These are phyloP conservation scores for Neoniphon sammara DNA, from an alignment of 2,797 vertebrate genomes.

Conservation along the genomic window DNA sequence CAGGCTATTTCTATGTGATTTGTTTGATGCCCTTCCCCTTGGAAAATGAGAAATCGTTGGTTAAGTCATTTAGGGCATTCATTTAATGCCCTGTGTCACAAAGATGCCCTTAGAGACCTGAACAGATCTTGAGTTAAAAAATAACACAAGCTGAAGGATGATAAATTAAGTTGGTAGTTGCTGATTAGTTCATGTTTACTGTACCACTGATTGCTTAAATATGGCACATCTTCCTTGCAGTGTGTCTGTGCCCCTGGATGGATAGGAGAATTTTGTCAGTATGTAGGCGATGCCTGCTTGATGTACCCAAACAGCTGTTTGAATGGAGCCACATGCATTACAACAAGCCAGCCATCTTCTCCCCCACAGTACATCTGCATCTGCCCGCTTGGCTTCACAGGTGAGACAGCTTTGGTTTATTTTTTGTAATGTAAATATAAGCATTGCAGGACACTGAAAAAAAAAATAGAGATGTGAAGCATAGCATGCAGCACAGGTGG, in stretches of 20 bases:
- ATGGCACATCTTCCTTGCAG: constrained; percentile 68
- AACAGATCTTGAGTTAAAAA: not conserved
- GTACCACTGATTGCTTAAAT: not conserved
- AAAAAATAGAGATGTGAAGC: not conserved
- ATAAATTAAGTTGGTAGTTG: not conserved
- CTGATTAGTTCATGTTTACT: not conserved
- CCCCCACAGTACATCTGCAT: constrained; percentile 77
- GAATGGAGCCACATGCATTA: constrained; percentile 81
- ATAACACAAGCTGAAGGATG: not conserved
- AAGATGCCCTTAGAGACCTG: constrained; percentile 11
- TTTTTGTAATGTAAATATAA: not conserved
- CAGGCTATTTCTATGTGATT: constrained; percentile 35
- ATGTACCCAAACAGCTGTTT: constrained; percentile 79
- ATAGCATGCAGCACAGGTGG: not conserved
- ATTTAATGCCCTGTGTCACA: constrained; percentile 1
- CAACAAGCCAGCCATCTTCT: constrained; percentile 73
- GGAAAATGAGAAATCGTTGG: constrained; percentile 17
- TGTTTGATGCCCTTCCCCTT: constrained; percentile 32
- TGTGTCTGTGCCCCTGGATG: constrained; percentile 83
- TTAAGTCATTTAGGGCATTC: constrained; percentile 41
- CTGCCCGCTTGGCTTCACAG: constrained; percentile 81
- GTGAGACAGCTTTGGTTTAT: constrained; percentile 70
- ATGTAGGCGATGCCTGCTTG: constrained; percentile 81
- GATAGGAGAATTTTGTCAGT: constrained; percentile 84
- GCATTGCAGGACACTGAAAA: not conserved